Conservation (phyloP, 2,888 invertebrate genomes). For the Rhogogaster chlorosoma region DNA sequence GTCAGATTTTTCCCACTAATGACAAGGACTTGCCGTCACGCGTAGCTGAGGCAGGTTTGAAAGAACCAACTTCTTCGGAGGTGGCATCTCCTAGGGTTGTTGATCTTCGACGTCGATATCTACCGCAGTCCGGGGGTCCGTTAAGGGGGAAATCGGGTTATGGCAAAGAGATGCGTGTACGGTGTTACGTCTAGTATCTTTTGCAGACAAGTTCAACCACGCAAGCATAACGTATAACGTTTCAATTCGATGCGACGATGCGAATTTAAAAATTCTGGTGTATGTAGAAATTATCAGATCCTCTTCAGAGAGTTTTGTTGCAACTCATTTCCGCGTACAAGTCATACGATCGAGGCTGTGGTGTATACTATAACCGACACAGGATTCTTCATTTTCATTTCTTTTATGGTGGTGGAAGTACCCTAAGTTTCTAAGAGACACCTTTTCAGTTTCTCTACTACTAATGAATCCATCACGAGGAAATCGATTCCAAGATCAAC, state of each 20-base stretch:
- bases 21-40: background rate
- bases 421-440: background rate
- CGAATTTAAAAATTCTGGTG: conserved; percentile 65
- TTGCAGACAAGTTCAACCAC: conserved; percentile 10
- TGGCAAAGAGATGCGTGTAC: conserved; percentile 12
- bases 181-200: conserved; percentile 35
- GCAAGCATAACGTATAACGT: conserved; percentile 61
- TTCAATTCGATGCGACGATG: conserved; percentile 65
- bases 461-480: background rate
- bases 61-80: conserved; percentile 16
- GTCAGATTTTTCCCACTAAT: conserved; percentile 19
- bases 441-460: background rate
- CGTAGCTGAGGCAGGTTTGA: background rate
- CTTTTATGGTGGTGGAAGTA: background rate
- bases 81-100: conserved; percentile 46
- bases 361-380: background rate
- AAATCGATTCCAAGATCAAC: background rate
- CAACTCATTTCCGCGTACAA: conserved; percentile 24
- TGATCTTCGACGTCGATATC: conserved; percentile 45
- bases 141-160: conserved; percentile 48
- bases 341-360: conserved; percentile 32
- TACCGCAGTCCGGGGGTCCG: conserved; percentile 28
- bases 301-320: background rate
- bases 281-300: conserved; percentile 50
- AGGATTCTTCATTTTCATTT: background rate